Conservation (phyloP, 1,140 invertebrate genomes). For the Thereuonema tuberculata region DNA sequence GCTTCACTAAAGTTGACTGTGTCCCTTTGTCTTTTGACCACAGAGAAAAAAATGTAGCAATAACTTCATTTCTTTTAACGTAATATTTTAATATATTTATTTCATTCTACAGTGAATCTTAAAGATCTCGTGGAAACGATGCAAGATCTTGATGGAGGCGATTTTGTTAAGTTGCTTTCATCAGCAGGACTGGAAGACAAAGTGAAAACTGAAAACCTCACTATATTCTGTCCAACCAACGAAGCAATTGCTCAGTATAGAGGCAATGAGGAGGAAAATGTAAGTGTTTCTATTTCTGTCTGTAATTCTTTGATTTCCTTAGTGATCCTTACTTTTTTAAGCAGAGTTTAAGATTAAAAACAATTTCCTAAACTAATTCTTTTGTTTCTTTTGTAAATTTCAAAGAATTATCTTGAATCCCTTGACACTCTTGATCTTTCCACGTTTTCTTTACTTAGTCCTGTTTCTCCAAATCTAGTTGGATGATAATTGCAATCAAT, state of each 20-base stretch:
- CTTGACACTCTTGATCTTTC: too few species aligned
- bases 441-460: too few species aligned
- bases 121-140: constrained; percentile 31
- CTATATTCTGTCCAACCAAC: constrained; percentile 42
- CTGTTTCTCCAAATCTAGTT: too few species aligned
- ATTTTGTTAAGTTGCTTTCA: constrained; percentile 38
- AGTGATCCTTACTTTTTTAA: background rate
- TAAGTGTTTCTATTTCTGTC: constrained; percentile 5
- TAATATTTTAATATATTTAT: too few species aligned
- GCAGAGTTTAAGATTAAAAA: background rate
- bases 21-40: too few species aligned
- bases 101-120: constrained; percentile 20
- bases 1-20: too few species aligned
- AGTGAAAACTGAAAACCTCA: constrained; percentile 34
- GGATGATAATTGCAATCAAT: too few species aligned
- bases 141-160: constrained; percentile 36
- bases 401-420: too few species aligned
- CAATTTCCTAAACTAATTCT: constrained; percentile 7
- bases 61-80: too few species aligned
- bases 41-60: too few species aligned
- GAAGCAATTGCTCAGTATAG: constrained; percentile 37
- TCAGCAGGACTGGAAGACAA: constrained; percentile 32
- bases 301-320: constrained; percentile 7
- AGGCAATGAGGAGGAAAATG: constrained; percentile 19
- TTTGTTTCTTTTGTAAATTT: constrained; percentile 1